Conservation (phyloP, 2,113 vertebrate species). For the Morone chrysops region DNA sequence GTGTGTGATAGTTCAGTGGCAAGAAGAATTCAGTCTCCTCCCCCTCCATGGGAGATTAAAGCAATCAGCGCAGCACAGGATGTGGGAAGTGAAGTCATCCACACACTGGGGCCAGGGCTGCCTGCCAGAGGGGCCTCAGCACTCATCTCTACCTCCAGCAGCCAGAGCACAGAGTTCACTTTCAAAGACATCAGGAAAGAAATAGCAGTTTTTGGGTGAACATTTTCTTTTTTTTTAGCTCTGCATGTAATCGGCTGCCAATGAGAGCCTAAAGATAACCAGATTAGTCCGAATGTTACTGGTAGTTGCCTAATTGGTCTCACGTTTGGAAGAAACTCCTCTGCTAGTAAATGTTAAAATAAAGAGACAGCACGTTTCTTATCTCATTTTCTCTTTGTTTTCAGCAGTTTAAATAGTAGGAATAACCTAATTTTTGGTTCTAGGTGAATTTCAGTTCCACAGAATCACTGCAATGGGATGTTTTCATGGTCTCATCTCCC, state of each 20-base stretch:
- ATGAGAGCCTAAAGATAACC: not conserved
- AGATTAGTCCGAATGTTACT: not conserved
- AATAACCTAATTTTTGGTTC: not conserved
- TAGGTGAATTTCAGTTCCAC: not conserved
- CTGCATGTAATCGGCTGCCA: not conserved
- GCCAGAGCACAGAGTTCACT: constrained; percentile 20
- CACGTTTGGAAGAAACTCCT: too few relatives aligned
- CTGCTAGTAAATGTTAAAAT: not conserved
- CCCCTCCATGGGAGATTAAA: constrained; percentile 78
- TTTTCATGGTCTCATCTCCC: constrained; percentile 1
- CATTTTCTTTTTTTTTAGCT: not conserved
- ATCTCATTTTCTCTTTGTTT: not conserved
- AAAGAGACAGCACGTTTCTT: too few relatives aligned
- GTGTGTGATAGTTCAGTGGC: constrained; percentile 70
- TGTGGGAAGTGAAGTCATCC: constrained; percentile 86
- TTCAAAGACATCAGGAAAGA: constrained; percentile 31
- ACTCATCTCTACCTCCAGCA: constrained; percentile 49
- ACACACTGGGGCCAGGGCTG: constrained; percentile 73
- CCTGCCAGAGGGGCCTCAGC: constrained; percentile 65
- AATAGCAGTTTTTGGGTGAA: not conserved
- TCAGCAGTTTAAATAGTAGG: not conserved
- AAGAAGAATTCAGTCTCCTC: constrained; percentile 74
- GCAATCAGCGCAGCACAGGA: constrained; percentile 82
- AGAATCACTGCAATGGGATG: not conserved
- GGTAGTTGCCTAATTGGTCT: too few relatives aligned